Percentiles rank a stretch among this genome's conserved stretches.
phyloP scores from a whole-genome alignment of 2,113 vertebrate genomes.

The Hipposideros armiger region DNA sequence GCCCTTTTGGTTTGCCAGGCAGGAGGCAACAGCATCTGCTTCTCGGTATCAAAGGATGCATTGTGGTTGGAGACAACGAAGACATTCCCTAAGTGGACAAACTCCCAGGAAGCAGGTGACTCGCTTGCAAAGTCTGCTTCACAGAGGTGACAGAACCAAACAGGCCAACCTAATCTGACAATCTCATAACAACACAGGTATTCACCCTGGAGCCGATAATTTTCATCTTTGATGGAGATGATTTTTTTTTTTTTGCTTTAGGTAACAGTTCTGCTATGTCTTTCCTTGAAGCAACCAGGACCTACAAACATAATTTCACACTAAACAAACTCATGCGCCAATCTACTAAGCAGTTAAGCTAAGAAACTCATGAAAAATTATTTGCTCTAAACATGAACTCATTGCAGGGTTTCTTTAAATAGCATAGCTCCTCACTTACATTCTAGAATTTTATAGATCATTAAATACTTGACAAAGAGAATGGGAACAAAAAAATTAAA shows the following conservation, averaged over 20 bases:
- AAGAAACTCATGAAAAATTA: conserved; percentile 34
- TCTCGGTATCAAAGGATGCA: background rate
- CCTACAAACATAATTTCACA: background rate
- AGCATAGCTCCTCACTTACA: conserved; percentile 53
- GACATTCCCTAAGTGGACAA: background rate
- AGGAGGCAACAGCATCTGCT: background rate
- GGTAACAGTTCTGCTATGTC: background rate
- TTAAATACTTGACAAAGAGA: conserved; percentile 68
- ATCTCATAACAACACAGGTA: background rate
- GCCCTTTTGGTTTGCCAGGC: background rate
- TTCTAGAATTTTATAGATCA: conserved; percentile 53
- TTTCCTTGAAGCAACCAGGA: conserved; percentile 25
- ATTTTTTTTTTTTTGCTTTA: background rate
- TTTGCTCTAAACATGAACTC: conserved; percentile 59
- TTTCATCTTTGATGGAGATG: background rate
- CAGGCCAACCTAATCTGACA: background rate
- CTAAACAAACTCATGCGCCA: background rate
- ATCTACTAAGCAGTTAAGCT: background rate
- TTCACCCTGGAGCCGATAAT: background rate
- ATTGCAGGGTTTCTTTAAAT: conserved; percentile 57
- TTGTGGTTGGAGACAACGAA: background rate
- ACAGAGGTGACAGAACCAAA: background rate
- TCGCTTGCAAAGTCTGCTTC: background rate
- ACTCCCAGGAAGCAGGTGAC: background rate
- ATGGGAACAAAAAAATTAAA: conserved; percentile 20